phyloP scores from a whole-genome alignment of 2,888 invertebrate species.

The Meghimatium bilineatum region DNA sequence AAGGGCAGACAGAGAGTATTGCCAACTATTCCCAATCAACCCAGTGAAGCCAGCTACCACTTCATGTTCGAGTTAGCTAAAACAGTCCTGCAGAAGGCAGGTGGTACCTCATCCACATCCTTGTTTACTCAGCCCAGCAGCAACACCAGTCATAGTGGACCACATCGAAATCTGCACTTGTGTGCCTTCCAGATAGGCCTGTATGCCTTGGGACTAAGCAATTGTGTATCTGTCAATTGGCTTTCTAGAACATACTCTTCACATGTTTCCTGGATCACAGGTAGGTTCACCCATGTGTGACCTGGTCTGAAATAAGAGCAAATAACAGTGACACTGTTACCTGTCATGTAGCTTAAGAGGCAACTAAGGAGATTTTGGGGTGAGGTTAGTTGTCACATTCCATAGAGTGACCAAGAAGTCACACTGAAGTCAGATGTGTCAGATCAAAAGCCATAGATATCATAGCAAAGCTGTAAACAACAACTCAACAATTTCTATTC shows the following conservation, averaged over 20 bases:
- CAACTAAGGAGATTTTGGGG: too few species aligned
- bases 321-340: too few species aligned
- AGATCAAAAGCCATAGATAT: too few species aligned
- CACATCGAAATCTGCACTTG: constrained; percentile 94
- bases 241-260: constrained; percentile 97
- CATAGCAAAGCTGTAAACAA: too few species aligned
- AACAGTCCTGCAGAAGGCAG: constrained; percentile 95
- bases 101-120: constrained; percentile 90
- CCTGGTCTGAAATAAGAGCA: too few species aligned
- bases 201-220: constrained; percentile 97
- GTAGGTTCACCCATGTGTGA: constrained; percentile 77
- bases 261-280: constrained; percentile 98
- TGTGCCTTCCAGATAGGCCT: constrained; percentile 98
- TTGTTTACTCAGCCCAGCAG: constrained; percentile 93
- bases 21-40: constrained; percentile 95
- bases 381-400: too few species aligned
- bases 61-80: constrained; percentile 99
- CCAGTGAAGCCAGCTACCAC: constrained; percentile 97
- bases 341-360: too few species aligned
- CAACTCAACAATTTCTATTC: too few species aligned
- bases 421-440: too few species aligned
- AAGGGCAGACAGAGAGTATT: constrained; percentile 74
- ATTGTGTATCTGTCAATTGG: constrained; percentile 98
- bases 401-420: too few species aligned
- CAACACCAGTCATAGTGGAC: constrained; percentile 82